Conservation (phyloP, 2,113 vertebrate genomes). For the Malurus cyaneus region DNA sequence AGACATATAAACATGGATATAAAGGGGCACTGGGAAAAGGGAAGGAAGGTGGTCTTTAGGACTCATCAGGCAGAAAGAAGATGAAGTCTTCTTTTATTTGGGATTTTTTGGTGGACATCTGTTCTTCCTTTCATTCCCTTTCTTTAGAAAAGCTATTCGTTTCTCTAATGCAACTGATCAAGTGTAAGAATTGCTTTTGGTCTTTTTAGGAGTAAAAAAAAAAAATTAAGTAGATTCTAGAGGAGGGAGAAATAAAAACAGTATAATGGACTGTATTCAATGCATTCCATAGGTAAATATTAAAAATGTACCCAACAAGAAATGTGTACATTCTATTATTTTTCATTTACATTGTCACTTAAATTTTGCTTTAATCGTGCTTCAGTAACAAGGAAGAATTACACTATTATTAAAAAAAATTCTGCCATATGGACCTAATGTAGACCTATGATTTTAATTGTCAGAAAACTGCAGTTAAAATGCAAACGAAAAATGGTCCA, state of each 20-base stretch:
- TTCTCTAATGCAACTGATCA: neutral
- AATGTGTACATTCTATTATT: neutral
- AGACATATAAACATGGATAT: neutral
- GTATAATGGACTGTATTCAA: neutral
- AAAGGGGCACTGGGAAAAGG: neutral
- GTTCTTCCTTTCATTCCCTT: neutral
- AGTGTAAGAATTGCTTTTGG: neutral
- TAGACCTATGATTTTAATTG: neutral
- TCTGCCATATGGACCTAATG: neutral
- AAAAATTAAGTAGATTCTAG: neutral
- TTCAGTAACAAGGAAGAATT: neutral
- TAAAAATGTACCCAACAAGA: neutral
- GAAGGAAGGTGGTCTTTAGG: neutral
- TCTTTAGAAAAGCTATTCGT: neutral
- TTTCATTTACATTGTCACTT: neutral
- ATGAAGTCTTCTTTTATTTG: neutral
- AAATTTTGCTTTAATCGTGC: neutral
- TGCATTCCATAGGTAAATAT: neutral
- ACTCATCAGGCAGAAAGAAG: neutral
- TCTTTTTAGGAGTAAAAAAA: neutral
- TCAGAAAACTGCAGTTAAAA: neutral
- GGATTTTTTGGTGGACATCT: neutral
- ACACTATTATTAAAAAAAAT: neutral
- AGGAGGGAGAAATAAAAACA: neutral
- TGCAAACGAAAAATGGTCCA: neutral